phyloP scores from a whole-genome alignment of 2,113 vertebrate genomes.

The Syngnathus typhle region DNA sequence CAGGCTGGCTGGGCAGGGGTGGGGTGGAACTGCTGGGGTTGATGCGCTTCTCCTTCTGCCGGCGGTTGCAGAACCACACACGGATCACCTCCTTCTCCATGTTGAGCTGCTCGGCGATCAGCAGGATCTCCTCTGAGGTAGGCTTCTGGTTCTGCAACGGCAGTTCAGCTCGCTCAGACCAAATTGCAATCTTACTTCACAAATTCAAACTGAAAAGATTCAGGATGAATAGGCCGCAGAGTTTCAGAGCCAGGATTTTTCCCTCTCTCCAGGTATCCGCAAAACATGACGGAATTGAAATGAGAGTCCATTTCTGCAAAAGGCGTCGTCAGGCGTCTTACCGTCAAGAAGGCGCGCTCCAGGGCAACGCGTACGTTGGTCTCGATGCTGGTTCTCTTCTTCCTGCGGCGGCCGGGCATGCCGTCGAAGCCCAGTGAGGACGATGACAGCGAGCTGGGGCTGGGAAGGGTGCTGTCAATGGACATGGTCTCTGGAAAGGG shows the following conservation, averaged over 20 bases:
- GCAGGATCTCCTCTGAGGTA: conserved; percentile 89
- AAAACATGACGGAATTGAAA: too few species aligned
- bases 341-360: conserved; percentile 87
- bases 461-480: conserved; percentile 84
- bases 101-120: conserved; percentile 85
- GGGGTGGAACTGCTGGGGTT: conserved; percentile 82
- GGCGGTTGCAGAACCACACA: conserved; percentile 91
- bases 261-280: neutral
- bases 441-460: conserved; percentile 83
- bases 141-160: conserved; percentile 86
- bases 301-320: neutral
- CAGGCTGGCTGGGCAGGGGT: conserved; percentile 77
- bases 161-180: neutral
- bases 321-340: conserved; percentile 39
- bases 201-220: neutral
- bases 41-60: conserved; percentile 90
- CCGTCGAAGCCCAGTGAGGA: conserved; percentile 82
- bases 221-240: neutral
- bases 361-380: conserved; percentile 90
- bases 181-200: neutral
- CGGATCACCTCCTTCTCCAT: conserved; percentile 94
- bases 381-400: conserved; percentile 96
- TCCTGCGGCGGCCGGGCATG: conserved; percentile 81
- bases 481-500: conserved; percentile 83
- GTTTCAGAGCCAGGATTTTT: neutral